Base-by-base conservation (phyloP, 2,797 vertebrate genomes). In the Natrix natrix region DNA sequence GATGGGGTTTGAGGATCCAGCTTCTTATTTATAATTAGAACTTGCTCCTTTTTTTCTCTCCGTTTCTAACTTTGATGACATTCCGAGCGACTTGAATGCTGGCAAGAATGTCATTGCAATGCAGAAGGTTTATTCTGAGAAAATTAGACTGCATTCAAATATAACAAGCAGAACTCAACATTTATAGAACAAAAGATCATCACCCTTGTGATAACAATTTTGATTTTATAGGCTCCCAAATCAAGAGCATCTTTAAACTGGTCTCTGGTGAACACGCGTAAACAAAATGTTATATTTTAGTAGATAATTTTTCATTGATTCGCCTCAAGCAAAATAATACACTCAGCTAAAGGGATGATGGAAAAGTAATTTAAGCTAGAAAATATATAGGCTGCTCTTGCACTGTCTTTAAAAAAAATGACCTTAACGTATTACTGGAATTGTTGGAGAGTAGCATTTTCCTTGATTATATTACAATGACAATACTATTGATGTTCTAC, bases 261-360 rank as follows among this genome's bases (percentile, higher is more conserved):
- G 86, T 93, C 94, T 95, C 93, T 93, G 90, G 60, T 94, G 92
- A 96, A 93, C n/a, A 48, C 52, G 94, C 1, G 22, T 90, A 96
- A 96, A 96, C 93, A 96, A 96, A 93, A 94, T 92, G 87, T 55
- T 95, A 32, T 92, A 93, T 97, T 97, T 96, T 92, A 95, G 93
- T 88, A 91, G 90, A 95, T 96, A 94, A 96, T 92, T 96, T 97
- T 96, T 96, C 92, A 97, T 95, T 96, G 95, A 97, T 97, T 96
- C 97, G 52, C 94, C 93, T 95, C 17, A 10, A 97, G 94, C 91
- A 96, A 96, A 97, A 95, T 88, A 96, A 97, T 97, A 95, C 48
- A 7, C 28, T 96, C 89, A 94, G 92, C 91, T 97, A 93, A 96
- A 97, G 95, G 74, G 55, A 95, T 94, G 86, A 95, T 17, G 89